phyloP scores from a whole-genome alignment of 2,888 invertebrate species.

The Pherbina coryleti region DNA sequence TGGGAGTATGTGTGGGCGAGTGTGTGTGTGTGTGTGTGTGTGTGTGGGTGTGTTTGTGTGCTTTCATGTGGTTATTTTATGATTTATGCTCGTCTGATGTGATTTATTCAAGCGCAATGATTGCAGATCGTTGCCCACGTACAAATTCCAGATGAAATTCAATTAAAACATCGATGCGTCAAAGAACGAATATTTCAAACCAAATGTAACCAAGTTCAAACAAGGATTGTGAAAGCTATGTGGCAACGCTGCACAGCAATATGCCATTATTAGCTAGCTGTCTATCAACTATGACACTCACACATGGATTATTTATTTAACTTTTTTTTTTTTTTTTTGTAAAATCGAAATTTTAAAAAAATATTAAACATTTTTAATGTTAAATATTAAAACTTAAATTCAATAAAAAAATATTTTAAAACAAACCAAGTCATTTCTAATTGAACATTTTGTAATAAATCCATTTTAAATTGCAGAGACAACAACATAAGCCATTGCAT shows the following conservation, averaged over 20 bases:
- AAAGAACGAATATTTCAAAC: background rate
- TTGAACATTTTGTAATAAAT: too few species aligned
- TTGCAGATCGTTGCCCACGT: slow-evolving; percentile 44
- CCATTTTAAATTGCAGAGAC: too few species aligned
- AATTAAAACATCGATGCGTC: slow-evolving; percentile 24
- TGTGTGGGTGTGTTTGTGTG: slow-evolving; percentile 29
- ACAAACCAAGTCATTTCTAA: too few species aligned
- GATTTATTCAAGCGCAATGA: slow-evolving; percentile 63
- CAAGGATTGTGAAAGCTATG: background rate
- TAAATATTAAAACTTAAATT: too few species aligned
- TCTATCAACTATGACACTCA: too few species aligned
- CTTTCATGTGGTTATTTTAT: slow-evolving; percentile 53
- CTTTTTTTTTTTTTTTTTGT: too few species aligned
- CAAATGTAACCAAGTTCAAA: background rate
- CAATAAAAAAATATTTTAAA: too few species aligned
- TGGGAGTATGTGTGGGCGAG: slow-evolving; percentile 20
- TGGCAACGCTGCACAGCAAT: background rate
- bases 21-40: slow-evolving; percentile 25
- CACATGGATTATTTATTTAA: too few species aligned
- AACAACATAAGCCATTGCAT: slow-evolving; percentile 37
- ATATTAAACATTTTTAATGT: too few species aligned
- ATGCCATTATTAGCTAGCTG: background rate
- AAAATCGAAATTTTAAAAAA: too few species aligned
- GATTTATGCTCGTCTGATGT: slow-evolving; percentile 65
- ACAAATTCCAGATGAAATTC: slow-evolving; percentile 35